These are phyloP conservation scores for Diachasmimorpha longicaudata DNA, from an alignment of 1,140 invertebrate genomes.

Conservation along the genomic window DNA sequence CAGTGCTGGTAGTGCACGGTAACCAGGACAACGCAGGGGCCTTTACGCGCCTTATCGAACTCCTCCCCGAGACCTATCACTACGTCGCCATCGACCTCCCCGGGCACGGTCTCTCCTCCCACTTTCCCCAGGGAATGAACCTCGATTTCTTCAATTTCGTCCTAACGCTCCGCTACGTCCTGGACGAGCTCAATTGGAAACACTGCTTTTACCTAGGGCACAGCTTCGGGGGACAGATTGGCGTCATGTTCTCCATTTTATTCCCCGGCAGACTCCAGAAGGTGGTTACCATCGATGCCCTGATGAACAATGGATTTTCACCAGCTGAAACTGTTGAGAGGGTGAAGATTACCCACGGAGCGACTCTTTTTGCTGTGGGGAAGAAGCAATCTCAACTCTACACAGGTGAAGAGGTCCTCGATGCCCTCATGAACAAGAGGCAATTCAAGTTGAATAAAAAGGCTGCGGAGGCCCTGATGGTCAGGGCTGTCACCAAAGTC, in stretches of 20 bases:
- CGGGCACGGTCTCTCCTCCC: slow-evolving; percentile 73
- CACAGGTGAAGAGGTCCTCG: slow-evolving; percentile 62
- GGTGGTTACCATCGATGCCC: slow-evolving; percentile 64
- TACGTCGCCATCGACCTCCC: slow-evolving; percentile 74
- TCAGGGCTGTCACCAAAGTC: slow-evolving; percentile 54
- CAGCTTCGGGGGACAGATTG: slow-evolving; percentile 66
- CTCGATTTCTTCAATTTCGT: slow-evolving; percentile 61
- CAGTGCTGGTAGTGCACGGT: slow-evolving; percentile 71
- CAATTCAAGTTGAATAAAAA: slow-evolving; percentile 47
- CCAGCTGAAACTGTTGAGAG: slow-evolving; percentile 39
- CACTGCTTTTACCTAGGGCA: slow-evolving; percentile 66
- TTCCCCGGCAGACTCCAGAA: slow-evolving; percentile 63
- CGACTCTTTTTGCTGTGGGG: slow-evolving; percentile 34
- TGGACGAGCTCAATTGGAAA: slow-evolving; percentile 67
- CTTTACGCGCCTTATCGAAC: slow-evolving; percentile 70
- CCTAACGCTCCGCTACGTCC: slow-evolving; percentile 60
- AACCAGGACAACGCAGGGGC: slow-evolving; percentile 69
- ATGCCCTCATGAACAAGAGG: slow-evolving; percentile 53
- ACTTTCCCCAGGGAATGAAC: slow-evolving; percentile 62
- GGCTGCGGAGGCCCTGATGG: slow-evolving; percentile 62
- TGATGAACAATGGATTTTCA: slow-evolving; percentile 45
- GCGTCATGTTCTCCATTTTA: slow-evolving; percentile 54
- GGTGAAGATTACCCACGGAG: slow-evolving; percentile 43
- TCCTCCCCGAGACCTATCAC: slow-evolving; percentile 66
- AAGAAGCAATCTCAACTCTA: slow-evolving; percentile 50